These are phyloP conservation scores for Pelmatolapia mariae DNA, from an alignment of 2,113 vertebrate species.

Conservation along the genomic window DNA sequence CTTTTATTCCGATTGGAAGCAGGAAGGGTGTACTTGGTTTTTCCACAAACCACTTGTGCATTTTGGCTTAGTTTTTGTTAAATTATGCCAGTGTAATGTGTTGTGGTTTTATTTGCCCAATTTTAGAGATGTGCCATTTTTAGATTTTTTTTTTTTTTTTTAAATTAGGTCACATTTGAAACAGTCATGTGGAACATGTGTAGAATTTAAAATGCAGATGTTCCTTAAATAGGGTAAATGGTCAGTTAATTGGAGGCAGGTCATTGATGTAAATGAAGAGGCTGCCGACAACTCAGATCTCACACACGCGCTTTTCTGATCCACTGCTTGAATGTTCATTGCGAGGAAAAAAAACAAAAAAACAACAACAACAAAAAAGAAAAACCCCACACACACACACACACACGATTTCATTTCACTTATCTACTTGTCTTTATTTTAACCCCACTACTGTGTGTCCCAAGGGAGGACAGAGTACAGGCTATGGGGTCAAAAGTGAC, in stretches of 20 bases:
- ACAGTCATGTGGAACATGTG: not conserved
- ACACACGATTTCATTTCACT: fast-evolving
- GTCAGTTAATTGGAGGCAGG: not conserved
- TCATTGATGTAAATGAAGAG: not conserved
- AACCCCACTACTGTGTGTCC: not conserved
- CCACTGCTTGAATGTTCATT: not conserved
- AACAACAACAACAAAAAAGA: no score
- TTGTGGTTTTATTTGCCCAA: not conserved
- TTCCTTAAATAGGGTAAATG: not conserved
- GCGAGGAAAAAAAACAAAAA: not conserved
- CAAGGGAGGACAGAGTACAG: not conserved
- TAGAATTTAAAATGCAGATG: not conserved
- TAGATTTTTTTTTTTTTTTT: not conserved
- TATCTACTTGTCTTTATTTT: not conserved
- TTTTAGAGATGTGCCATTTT: not conserved
- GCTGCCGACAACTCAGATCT: not conserved
- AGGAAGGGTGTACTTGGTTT: not conserved
- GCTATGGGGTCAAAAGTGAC: not conserved
- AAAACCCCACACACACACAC: no score
- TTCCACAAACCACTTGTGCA: not conserved
- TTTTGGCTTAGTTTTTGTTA: not conserved
- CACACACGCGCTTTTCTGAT: not conserved
- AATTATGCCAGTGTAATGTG: not conserved
- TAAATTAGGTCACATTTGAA: not conserved
- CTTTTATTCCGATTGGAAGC: fast-evolving